Evolutionary conservation across 2,113 vertebrate genomes (phyloP).

Genomic region (Phrynosoma blainvillii): DNA sequence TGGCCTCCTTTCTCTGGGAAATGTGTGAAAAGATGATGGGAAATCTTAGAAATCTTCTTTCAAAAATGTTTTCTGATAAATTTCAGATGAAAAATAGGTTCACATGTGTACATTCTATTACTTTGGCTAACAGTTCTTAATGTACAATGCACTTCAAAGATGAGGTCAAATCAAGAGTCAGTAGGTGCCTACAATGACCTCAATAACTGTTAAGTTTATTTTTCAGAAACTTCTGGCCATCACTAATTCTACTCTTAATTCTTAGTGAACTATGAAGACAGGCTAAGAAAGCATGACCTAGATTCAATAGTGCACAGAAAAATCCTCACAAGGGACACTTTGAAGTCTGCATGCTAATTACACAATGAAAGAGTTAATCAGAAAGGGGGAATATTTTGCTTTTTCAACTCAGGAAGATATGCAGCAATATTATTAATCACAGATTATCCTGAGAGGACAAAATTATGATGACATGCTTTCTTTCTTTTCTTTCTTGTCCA

Average conservation of each 20-base stretch:
- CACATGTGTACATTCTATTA: too few species aligned
- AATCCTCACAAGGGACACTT: slow-evolving; percentile 38
- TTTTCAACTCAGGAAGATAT: slow-evolving; percentile 29
- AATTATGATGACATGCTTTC: neutral
- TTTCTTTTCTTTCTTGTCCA: slow-evolving; percentile 1
- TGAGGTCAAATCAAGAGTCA: slow-evolving; percentile 20
- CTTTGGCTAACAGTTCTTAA: neutral
- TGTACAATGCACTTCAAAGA: slow-evolving; percentile 11
- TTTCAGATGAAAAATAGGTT: neutral
- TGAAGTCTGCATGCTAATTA: slow-evolving; percentile 51
- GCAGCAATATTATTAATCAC: slow-evolving; percentile 36
- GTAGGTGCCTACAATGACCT: slow-evolving; percentile 29
- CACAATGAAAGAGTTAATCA: slow-evolving; percentile 56
- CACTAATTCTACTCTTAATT: slow-evolving; percentile 41
- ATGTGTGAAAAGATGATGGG: neutral
- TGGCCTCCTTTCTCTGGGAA: neutral
- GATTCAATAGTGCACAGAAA: slow-evolving; percentile 46
- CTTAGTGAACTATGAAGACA: slow-evolving; percentile 45
- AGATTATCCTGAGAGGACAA: slow-evolving; percentile 11
- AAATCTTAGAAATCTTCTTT: neutral
- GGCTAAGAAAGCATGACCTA: slow-evolving; percentile 56
- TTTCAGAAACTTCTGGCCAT: slow-evolving; percentile 36
- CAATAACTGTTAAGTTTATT: slow-evolving; percentile 43
- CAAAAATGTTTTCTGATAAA: neutral
- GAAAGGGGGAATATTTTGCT: slow-evolving; percentile 37